A percentile compares a stretch with the other conserved stretches of the same genome.
Evolutionary conservation across 1,140 invertebrate genomes (phyloP).

Genomic region (Arctopsyche grandis): DNA sequence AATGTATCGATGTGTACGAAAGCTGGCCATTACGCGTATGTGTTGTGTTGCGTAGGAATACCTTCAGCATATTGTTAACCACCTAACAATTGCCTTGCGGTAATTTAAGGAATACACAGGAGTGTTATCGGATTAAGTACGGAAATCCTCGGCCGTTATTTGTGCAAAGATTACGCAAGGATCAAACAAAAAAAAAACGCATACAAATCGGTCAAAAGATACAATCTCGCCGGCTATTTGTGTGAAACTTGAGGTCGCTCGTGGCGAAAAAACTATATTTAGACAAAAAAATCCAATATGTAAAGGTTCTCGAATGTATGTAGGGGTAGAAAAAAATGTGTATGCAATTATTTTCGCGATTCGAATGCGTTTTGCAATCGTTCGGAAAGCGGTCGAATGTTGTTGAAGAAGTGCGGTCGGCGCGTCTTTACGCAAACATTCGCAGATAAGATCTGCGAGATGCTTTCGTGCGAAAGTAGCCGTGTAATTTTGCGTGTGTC

Average conservation of each 20-base stretch:
- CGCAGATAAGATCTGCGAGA: background rate
- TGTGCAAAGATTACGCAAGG: conserved; percentile 54
- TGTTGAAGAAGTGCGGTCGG: background rate
- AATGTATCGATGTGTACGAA: background rate
- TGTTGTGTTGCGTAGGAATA: background rate
- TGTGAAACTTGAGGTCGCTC: background rate
- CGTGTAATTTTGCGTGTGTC: background rate
- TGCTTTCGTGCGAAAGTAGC: conserved; percentile 20
- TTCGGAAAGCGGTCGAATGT: background rate
- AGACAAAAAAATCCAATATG: background rate
- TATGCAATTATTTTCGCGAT: background rate
- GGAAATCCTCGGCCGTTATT: conserved; percentile 48
- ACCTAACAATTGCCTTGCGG: conserved; percentile 41
- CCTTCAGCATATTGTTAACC: background rate
- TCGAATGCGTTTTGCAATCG: conserved; percentile 2
- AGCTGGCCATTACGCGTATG: background rate
- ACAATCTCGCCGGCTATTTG: conserved; percentile 41
- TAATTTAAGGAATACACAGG: conserved; percentile 52
- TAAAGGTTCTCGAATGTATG: background rate
- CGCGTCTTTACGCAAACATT: conserved; percentile 14
- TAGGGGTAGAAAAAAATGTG: background rate
- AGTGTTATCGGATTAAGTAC: conserved; percentile 52
- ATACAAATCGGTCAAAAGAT: conserved; percentile 51
- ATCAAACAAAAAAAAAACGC: conserved; percentile 32
- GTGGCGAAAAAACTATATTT: no score